Conservation (phyloP, 1,140 invertebrate species). For the Semibalanus balanoides region DNA sequence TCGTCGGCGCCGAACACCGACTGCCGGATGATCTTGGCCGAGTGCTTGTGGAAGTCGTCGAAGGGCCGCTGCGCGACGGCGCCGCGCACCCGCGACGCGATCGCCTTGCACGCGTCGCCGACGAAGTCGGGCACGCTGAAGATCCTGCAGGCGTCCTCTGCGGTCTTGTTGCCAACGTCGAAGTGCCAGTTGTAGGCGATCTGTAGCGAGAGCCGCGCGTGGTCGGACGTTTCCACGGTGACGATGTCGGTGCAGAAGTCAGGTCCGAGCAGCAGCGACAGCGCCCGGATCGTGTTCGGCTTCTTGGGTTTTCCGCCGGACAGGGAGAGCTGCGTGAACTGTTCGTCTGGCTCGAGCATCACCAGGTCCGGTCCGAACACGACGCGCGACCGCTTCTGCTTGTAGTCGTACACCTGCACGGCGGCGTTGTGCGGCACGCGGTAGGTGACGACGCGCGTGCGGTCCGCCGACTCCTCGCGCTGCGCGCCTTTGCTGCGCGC, state of each 20-base stretch:
- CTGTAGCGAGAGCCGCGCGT: slow-evolving; percentile 36
- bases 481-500: slow-evolving; percentile 12
- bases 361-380: slow-evolving; percentile 41
- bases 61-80: slow-evolving; percentile 36
- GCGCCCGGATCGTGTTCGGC: slow-evolving; percentile 34
- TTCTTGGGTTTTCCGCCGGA: slow-evolving; percentile 39
- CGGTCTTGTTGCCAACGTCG: slow-evolving; percentile 26
- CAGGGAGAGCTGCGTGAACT: slow-evolving; percentile 37
- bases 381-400: slow-evolving; percentile 27
- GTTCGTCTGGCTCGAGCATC: slow-evolving; percentile 40
- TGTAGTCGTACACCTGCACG: slow-evolving; percentile 35
- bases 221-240: slow-evolving; percentile 38
- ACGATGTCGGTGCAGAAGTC: slow-evolving; percentile 41
- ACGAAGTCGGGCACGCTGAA: slow-evolving; percentile 41
- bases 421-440: slow-evolving; percentile 40
- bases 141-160: slow-evolving; percentile 29
- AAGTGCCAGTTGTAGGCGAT: slow-evolving; percentile 42
- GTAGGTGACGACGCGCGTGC: slow-evolving; percentile 33
- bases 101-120: slow-evolving; percentile 39
- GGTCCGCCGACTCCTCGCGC: slow-evolving; percentile 20
- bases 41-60: slow-evolving; percentile 41
- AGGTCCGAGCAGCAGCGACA: slow-evolving; percentile 37
- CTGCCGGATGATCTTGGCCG: slow-evolving; percentile 35
- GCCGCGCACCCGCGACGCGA: slow-evolving; percentile 37
- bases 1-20: slow-evolving; percentile 39